A percentile compares a stretch with the other conserved stretches of the same genome.
Evolutionary conservation across 2,888 invertebrate species (phyloP).

Genomic region (Agrilus mali): DNA sequence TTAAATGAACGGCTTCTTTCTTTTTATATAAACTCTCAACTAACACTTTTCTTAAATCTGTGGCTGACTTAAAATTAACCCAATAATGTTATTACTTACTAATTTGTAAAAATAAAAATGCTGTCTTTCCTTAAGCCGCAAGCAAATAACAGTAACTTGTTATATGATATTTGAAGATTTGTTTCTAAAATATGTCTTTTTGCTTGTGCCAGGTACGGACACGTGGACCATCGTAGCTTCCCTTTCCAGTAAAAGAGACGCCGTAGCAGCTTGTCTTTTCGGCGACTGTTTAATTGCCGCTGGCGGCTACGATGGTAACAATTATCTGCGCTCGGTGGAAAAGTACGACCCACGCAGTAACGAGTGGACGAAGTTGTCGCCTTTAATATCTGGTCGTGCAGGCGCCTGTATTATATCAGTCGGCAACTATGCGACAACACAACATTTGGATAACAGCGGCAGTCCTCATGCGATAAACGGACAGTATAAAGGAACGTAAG

Average conservation of each 20-base stretch:
- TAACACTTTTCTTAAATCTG: too few species aligned
- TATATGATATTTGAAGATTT: too few species aligned
- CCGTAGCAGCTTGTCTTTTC: conserved; percentile 75
- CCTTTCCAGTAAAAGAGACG: conserved; percentile 73
- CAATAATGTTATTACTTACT: too few species aligned
- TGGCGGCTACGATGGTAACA: conserved; percentile 86
- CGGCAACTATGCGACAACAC: too few species aligned
- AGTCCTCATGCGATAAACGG: too few species aligned
- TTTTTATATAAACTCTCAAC: too few species aligned
- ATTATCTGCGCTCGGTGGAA: conserved; percentile 77
- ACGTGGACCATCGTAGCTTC: conserved; percentile 78
- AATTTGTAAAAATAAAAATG: too few species aligned
- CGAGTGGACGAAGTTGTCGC: conserved; percentile 66
- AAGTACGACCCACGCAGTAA: conserved; percentile 76
- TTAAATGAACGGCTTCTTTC: too few species aligned
- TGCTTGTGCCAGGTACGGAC: conserved; percentile 58
- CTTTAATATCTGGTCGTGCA: conserved; percentile 72
- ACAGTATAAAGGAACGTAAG: too few species aligned
- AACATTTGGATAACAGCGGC: too few species aligned
- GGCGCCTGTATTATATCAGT: conserved; percentile 76
- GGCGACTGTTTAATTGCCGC: conserved; percentile 72
- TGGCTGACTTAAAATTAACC: background rate
- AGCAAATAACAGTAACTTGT: too few species aligned
- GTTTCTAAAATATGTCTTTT: background rate
- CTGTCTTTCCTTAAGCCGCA: too few species aligned